Evolutionary conservation across 2,113 vertebrate genomes (phyloP), one percentile per base, ranked within the genome.

Genomic region (Macquaria australasica): DNA sequence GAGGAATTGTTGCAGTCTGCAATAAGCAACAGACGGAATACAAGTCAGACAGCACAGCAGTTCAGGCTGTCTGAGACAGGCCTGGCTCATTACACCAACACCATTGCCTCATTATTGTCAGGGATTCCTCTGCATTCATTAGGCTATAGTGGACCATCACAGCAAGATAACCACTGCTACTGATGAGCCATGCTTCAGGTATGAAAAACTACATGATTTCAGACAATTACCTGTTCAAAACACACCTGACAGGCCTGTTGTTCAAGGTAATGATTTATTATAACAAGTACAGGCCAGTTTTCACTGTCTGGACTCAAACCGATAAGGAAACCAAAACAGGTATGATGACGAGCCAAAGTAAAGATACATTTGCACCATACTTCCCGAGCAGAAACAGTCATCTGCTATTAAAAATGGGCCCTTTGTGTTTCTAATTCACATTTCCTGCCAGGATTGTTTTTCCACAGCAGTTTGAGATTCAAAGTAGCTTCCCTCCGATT

Each of bases 41-140:
- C 16, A 63, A 1, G 41, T 59, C 51, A 76, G 73, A 73, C 63
- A 48, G 64, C 10, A 31, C 51, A 83, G 62, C 45, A 62, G 73
- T 20, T 3, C 11, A 69, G 70, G 43, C 68, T 51, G 73, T 20
- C 48, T 3, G 28, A 71, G 83, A 73, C 45, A 18, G 51, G 45
- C 4, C 66, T 18, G 71, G 71, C 74, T 84, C 81, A 73, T 87
- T 77, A 82, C 60, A 53, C 25, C 43, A 21, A 39, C 79, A 25
- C 63, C 45, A 39, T 16, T 16, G 37, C 15, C 66, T 81, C 81
- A 69, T 86, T 82, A 87, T 15, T 9, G 68, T 75, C 72, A 68
- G 55, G 70, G 50, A 66, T 82, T 79, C 77, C 45, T 81, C 64
- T 59, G 70, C 48, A 73, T 41, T 79, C 59, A 77, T 83, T 81